These are phyloP conservation scores for Meliscaeva auricollis DNA, from an alignment of 2,888 invertebrate species.

Conservation along the genomic window DNA sequence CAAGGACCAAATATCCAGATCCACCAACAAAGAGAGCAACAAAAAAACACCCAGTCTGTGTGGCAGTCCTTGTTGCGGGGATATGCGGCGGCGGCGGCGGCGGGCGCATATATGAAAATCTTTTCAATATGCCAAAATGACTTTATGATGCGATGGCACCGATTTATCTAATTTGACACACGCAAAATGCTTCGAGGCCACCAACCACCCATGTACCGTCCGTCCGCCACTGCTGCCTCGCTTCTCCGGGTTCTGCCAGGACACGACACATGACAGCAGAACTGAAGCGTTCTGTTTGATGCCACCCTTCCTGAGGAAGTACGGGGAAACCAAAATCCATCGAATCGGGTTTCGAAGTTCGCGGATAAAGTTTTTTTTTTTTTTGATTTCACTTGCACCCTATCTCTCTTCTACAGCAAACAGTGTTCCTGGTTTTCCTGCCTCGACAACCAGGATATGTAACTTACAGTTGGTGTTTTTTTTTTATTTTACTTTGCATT, in stretches of 20 bases:
- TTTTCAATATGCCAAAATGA: constrained; percentile 83
- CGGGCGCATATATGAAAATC: constrained; percentile 76
- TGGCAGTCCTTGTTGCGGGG: constrained; percentile 26
- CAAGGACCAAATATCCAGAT: constrained; percentile 3
- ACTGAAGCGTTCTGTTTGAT: constrained; percentile 26
- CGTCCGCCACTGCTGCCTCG: neutral
- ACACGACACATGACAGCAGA: constrained; percentile 62
- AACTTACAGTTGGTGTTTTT: constrained; percentile 31
- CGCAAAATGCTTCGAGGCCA: constrained; percentile 75
- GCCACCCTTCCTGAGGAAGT: constrained; percentile 36
- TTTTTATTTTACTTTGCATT: constrained; percentile 22
- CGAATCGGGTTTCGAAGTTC: constrained; percentile 56
- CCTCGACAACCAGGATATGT: constrained; percentile 25
- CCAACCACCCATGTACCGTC: constrained; percentile 58
- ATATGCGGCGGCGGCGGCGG: constrained; percentile 28
- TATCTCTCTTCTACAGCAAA: constrained; percentile 20
- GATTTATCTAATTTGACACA: constrained; percentile 82
- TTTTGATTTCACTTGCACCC: neutral
- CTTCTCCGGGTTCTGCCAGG: constrained; percentile 30
- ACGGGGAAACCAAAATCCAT: constrained; percentile 32
- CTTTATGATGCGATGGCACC: constrained; percentile 84
- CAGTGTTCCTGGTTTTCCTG: constrained; percentile 32
- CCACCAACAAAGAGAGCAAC: neutral
- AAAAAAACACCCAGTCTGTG: constrained; percentile 20
- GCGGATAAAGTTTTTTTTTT: constrained; percentile 50